Evolutionary conservation across 2,888 invertebrate genomes (phyloP).

Genomic region (Campoletis raptor): DNA sequence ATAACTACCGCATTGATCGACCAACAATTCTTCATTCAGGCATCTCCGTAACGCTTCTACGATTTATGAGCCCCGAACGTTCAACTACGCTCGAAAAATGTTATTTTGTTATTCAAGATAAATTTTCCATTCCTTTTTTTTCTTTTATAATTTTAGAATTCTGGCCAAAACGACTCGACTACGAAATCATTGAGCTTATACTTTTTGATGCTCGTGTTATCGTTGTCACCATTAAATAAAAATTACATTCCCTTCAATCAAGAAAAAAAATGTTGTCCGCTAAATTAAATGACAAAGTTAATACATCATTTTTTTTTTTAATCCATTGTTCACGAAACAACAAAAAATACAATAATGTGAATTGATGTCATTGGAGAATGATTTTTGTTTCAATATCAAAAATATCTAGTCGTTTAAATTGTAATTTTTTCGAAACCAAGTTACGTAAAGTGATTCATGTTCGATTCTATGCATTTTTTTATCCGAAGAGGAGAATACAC

Average conservation of each 20-base stretch:
- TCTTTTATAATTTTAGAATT: neutral
- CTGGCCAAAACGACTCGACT: neutral
- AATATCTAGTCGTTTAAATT: neutral
- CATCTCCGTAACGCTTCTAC: slow-evolving; percentile 15
- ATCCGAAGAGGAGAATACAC: neutral
- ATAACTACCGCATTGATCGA: slow-evolving; percentile 46
- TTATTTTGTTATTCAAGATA: neutral
- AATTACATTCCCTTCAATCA: neutral
- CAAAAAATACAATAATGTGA: too few species aligned
- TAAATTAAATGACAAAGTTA: neutral
- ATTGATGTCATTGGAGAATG: neutral
- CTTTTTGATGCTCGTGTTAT: neutral
- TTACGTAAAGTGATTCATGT: neutral
- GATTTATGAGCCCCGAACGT: neutral
- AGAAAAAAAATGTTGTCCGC: neutral
- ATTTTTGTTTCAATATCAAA: neutral
- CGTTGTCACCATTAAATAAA: neutral
- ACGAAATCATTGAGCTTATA: neutral
- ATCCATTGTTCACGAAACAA: neutral
- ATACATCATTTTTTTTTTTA: neutral
- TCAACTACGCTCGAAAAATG: neutral
- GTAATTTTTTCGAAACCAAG: neutral
- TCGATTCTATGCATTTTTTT: neutral
- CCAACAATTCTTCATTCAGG: slow-evolving; percentile 33
- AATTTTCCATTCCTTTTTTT: neutral